These are phyloP conservation scores for Atta cephalotes DNA, from an alignment of 1,140 invertebrate genomes.

Conservation along the genomic window DNA sequence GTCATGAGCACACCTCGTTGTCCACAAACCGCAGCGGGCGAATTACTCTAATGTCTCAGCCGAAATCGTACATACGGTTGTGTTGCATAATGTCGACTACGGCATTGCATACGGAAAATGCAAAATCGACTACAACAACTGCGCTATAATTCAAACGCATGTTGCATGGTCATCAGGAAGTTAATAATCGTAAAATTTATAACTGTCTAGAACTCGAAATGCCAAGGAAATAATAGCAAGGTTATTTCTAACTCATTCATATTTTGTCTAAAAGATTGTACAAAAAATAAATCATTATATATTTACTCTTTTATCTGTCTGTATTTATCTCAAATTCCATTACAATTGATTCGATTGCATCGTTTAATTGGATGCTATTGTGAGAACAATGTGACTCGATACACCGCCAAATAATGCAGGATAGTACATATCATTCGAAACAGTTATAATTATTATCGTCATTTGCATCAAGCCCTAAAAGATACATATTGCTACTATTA, in stretches of 20 bases:
- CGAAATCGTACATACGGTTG: constrained; percentile 66
- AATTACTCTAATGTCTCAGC: constrained; percentile 74
- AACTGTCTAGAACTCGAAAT: background rate
- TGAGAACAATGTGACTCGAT: constrained; percentile 11
- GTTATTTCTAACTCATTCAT: background rate
- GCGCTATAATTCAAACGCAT: constrained; percentile 34
- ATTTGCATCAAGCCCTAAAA: background rate
- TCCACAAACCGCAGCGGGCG: constrained; percentile 68
- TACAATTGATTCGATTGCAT: background rate
- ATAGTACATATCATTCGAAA: background rate
- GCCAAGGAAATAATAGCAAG: background rate
- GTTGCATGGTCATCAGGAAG: constrained; percentile 53
- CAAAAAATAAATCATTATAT: background rate
- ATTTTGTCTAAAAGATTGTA: background rate
- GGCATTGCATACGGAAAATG: constrained; percentile 32
- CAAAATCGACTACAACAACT: constrained; percentile 47
- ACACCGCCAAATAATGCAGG: background rate
- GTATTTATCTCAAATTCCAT: constrained; percentile 5
- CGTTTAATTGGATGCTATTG: constrained; percentile 16
- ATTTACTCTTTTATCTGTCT: background rate
- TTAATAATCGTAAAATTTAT: constrained; percentile 58
- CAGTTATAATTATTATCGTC: background rate
- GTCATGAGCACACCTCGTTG: constrained; percentile 71
- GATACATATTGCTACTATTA: background rate
- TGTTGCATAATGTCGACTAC: constrained; percentile 60